phyloP scores from a whole-genome alignment of 2,888 invertebrate genomes.

The Lepidonotus clava region DNA sequence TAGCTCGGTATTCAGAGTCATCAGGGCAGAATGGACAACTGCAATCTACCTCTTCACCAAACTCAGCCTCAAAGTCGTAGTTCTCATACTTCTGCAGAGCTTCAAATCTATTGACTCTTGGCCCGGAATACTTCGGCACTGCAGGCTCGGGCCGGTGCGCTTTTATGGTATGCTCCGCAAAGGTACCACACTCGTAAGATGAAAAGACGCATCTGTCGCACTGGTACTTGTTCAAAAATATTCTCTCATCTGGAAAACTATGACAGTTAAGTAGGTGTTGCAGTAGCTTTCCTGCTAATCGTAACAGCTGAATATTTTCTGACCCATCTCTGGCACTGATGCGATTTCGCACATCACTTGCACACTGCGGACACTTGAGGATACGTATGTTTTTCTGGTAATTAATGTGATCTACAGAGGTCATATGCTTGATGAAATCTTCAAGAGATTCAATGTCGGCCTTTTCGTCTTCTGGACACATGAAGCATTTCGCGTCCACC shows the following conservation, averaged over 20 bases:
- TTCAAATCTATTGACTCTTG: neutral
- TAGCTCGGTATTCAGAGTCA: neutral
- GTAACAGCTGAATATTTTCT: neutral
- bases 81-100: neutral
- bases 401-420: neutral
- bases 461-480: neutral
- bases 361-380: neutral
- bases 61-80: neutral
- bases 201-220: neutral
- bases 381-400: neutral
- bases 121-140: no score
- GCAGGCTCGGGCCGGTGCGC: neutral
- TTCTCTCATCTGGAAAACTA: neutral
- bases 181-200: neutral
- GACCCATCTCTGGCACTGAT: neutral
- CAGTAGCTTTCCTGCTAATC: slow-evolving; percentile 11
- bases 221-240: neutral
- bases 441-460: neutral
- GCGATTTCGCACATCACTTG: neutral
- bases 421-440: slow-evolving; percentile 12
- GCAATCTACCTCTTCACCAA: neutral
- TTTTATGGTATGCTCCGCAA: neutral
- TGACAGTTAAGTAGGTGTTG: neutral
- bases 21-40: slow-evolving; percentile 6
- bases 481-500: neutral